A percentile compares a stretch with the other conserved stretches of the same genome.
Evolutionary conservation across 2,113 vertebrate genomes (phyloP).

Genomic region (Scalopus aquaticus): DNA sequence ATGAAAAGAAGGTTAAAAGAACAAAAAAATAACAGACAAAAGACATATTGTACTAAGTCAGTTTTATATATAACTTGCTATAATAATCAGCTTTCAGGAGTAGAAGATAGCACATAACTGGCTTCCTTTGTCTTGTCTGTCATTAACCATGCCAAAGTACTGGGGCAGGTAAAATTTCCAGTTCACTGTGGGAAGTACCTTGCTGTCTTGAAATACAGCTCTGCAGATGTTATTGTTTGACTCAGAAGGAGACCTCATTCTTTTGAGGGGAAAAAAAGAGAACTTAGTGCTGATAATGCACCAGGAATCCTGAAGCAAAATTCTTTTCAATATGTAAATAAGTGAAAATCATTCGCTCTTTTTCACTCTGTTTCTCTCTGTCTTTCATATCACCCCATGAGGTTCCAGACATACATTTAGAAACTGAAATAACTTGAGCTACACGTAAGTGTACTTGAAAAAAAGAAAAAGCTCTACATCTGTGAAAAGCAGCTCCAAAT

Average conservation of each 20-base stretch:
- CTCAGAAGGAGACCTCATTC: slow-evolving; percentile 48
- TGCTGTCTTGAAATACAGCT: not conserved
- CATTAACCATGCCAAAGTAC: not conserved
- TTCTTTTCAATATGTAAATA: slow-evolving; percentile 49
- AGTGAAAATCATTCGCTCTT: slow-evolving; percentile 37
- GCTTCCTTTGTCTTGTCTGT: not conserved
- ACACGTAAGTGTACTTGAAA: not conserved
- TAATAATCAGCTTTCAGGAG: not conserved
- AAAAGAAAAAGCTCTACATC: not conserved
- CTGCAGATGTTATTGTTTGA: slow-evolving; percentile 38
- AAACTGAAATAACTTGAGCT: slow-evolving; percentile 46
- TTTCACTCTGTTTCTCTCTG: not conserved
- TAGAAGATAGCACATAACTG: not conserved
- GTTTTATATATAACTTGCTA: not conserved
- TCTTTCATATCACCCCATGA: slow-evolving; percentile 13
- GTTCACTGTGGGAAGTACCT: slow-evolving; percentile 23
- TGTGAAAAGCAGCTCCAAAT: not conserved
- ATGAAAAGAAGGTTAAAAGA: not conserved
- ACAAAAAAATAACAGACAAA: slow-evolving; percentile 40
- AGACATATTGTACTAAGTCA: not conserved
- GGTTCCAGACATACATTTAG: slow-evolving; percentile 38
- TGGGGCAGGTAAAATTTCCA: not conserved
- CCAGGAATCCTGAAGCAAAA: slow-evolving; percentile 34
- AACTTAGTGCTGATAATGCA: slow-evolving; percentile 3
- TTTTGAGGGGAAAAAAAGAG: not conserved